Conservation (phyloP, 2,113 vertebrate genomes). For the Sula dactylatra region DNA sequence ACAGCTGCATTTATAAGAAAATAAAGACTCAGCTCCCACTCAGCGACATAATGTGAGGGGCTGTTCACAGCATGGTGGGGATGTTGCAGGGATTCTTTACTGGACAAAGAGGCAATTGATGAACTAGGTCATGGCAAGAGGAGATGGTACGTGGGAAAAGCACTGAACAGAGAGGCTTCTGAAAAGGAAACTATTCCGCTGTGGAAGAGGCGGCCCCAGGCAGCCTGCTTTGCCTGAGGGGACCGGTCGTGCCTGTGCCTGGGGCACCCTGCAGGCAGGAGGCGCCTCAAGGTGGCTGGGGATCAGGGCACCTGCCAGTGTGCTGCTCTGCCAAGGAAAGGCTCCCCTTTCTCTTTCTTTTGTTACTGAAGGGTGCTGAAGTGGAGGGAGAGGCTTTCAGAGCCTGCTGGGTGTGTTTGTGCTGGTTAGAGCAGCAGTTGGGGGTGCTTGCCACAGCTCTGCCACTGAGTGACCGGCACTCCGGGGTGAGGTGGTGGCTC, state of each 20-base stretch:
- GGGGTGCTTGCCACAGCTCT: neutral
- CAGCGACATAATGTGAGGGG: neutral
- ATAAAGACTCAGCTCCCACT: neutral
- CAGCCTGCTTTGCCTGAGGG: neutral
- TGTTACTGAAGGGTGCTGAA: neutral
- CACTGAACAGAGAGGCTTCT: neutral
- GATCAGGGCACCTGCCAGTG: neutral
- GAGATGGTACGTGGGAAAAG: neutral
- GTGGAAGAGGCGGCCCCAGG: neutral
- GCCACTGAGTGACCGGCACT: neutral
- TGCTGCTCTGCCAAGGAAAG: neutral
- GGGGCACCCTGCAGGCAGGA: neutral
- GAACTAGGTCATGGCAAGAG: neutral
- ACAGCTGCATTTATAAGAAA: neutral
- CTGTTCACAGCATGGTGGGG: neutral
- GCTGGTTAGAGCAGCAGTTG: neutral
- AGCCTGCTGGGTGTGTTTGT: neutral
- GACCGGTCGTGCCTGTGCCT: neutral
- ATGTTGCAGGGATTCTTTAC: neutral
- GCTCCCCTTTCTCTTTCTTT: neutral
- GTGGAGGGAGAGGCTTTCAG: neutral
- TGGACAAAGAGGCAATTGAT: constrained; percentile 8
- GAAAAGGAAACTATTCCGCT: neutral
- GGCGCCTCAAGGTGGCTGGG: neutral
- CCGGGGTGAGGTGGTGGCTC: neutral